Evolutionary conservation across 2,888 invertebrate genomes (phyloP), one percentile per base, ranked within the genome.

Genomic region (Trilocha varians): DNA sequence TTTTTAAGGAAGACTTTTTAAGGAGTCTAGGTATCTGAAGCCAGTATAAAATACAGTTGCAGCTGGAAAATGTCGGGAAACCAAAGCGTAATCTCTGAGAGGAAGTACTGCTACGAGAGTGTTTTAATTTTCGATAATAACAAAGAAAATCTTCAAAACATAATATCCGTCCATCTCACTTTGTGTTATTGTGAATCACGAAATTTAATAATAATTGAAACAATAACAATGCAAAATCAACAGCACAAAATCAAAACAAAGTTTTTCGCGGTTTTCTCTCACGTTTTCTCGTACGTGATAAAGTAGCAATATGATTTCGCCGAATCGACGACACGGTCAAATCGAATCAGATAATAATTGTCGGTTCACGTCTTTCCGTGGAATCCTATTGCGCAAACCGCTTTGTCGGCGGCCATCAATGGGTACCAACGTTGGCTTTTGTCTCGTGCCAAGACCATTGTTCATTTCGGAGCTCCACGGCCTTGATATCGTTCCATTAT

Each of bases 321-420:
- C 64, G 82, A 79, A 83, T 65, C 61, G 70, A 61, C 63, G 75
- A 74, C 78, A 71, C 64, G 68, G 66, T 62, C 65, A 67, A 80
- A 83, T 82, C 71, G 62, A 60, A 62, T 52, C 56, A 77, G 82
- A 84, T 83, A 84, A 83, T 82, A 70, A 82, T 82, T 78, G 82
- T 76, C 82, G 73, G 77, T 78, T 64, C 82, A 80, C 79, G 80
- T 80, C 74, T 77, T 78, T 84, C 76, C 75, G 59, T 62, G 80
- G 84, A 85, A 84, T 82, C 73, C 71, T 72, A 83, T 85, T 84
- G 83, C 80, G 82, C 80, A 82, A 83, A 78, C 77, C 71, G 79
- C 83, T 80, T 80, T 78, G 84, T 83, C 78, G 82, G 82, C 66
- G 57, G 66, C 62, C 76, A 74, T 79, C 78, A 76, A 77, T 82